These are phyloP conservation scores for Misgurnus anguillicaudatus DNA, from an alignment of 2,113 vertebrate species.

Conservation along the genomic window DNA sequence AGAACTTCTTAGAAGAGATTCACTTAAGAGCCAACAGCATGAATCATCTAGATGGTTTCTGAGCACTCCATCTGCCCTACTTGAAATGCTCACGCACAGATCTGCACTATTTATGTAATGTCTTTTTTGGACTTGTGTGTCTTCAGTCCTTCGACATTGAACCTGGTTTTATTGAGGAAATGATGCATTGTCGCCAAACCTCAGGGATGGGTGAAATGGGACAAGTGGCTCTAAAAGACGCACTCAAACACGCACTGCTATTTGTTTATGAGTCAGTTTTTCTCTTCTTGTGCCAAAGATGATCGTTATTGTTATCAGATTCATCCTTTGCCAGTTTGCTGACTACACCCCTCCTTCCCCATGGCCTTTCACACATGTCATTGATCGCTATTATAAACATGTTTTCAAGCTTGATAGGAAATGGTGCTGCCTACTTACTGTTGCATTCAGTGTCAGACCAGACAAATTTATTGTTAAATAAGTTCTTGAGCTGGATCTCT, in stretches of 20 bases:
- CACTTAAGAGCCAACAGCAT: slow-evolving; percentile 86
- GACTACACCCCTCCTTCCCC: neutral
- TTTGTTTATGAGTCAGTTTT: neutral
- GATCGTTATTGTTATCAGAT: neutral
- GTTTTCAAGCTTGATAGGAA: neutral
- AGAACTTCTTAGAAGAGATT: slow-evolving; percentile 93
- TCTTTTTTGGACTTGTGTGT: slow-evolving; percentile 23
- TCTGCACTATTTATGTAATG: slow-evolving; percentile 8
- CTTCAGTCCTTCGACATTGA: slow-evolving; percentile 22
- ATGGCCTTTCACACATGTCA: neutral
- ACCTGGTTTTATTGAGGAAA: slow-evolving; percentile 10
- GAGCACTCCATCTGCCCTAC: slow-evolving; percentile 46
- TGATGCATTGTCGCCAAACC: slow-evolving; percentile 4
- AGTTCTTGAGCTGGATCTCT: neutral
- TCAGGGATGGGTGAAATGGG: slow-evolving; percentile 11
- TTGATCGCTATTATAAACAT: neutral
- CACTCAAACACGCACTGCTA: neutral
- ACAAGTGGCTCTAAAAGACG: neutral
- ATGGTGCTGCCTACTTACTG: neutral
- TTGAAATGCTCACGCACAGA: slow-evolving; percentile 12
- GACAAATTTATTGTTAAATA: neutral
- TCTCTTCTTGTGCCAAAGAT: slow-evolving; percentile 27
- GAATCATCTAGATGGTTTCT: slow-evolving; percentile 84
- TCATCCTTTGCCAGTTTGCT: neutral
- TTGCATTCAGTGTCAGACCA: slow-evolving; percentile 1